Evolutionary conservation across 2,113 vertebrate species (phyloP).

Genomic region (Ochotona princeps): DNA sequence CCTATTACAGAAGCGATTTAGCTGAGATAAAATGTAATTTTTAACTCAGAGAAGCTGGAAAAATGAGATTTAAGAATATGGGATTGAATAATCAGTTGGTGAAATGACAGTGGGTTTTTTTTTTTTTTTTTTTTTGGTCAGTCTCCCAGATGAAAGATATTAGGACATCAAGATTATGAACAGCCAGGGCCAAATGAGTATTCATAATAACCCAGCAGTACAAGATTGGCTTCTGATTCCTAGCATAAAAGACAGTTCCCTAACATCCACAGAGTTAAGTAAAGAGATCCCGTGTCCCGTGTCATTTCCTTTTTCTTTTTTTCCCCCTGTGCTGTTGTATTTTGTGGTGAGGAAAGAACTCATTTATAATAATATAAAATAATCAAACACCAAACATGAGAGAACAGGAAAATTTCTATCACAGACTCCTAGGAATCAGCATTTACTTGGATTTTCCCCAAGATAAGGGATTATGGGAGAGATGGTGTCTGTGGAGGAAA

Average conservation of each 20-base stretch:
- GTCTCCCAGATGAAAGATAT: constrained; percentile 74
- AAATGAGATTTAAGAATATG: constrained; percentile 77
- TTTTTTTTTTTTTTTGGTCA: constrained; percentile 59
- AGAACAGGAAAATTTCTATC: background rate
- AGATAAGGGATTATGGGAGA: background rate
- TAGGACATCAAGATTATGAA: constrained; percentile 76
- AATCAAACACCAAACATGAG: background rate
- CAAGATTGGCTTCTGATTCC: constrained; percentile 54
- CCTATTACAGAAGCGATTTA: constrained; percentile 73
- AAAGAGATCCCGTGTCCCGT: constrained; percentile 11
- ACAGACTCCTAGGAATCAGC: background rate
- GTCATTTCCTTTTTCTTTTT: constrained; percentile 37
- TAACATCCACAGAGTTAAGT: constrained; percentile 27
- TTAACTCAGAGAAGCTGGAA: constrained; percentile 70
- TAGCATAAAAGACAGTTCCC: constrained; percentile 40
- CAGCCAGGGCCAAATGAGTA: constrained; percentile 65
- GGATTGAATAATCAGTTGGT: constrained; percentile 67
- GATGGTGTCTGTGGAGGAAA: background rate
- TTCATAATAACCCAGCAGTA: constrained; percentile 58
- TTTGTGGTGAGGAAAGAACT: constrained; percentile 36
- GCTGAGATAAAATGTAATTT: constrained; percentile 75
- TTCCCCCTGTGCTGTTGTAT: background rate
- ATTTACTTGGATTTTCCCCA: background rate
- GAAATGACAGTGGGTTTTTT: constrained; percentile 68
- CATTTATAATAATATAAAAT: background rate